Conservation (phyloP, 1,140 invertebrate species). For the Lepidurus couesii region DNA sequence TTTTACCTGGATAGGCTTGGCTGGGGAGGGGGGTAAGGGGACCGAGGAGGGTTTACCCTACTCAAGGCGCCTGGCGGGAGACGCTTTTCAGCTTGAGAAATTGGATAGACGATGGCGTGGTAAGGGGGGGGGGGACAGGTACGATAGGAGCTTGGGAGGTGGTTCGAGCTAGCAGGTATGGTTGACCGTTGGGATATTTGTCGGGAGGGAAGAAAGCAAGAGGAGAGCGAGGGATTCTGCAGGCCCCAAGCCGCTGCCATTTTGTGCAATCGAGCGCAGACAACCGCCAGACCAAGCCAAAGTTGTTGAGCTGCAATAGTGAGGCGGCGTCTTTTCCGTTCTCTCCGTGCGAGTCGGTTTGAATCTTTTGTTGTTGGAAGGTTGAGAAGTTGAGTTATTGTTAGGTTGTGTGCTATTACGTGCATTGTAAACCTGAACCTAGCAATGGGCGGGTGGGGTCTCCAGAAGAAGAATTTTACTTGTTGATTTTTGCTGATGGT, state of each 20-base stretch:
- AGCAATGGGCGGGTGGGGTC: neutral
- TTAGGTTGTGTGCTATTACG: neutral
- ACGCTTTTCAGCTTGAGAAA: neutral
- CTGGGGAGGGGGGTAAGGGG: neutral
- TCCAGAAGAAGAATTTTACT: neutral
- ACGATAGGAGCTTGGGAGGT: neutral
- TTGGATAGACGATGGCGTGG: neutral
- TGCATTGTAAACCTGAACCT: neutral
- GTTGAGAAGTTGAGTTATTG: neutral
- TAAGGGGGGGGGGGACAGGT: neutral
- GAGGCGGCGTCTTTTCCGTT: neutral
- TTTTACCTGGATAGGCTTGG: neutral
- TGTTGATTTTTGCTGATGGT: slow-evolving; percentile 30
- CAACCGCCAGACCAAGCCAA: slow-evolving; percentile 17
- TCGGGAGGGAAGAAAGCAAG: neutral
- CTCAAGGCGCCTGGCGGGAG: neutral
- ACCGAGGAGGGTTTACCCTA: neutral
- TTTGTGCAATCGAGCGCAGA: slow-evolving; percentile 21
- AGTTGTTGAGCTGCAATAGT: slow-evolving; percentile 1
- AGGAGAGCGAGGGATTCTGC: neutral
- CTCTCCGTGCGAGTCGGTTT: neutral
- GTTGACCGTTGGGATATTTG: neutral
- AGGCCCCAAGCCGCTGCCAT: slow-evolving; percentile 15
- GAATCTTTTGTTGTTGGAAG: neutral
- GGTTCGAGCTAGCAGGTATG: neutral